Conservation (phyloP, 2,797 vertebrate genomes). For the Acanthis flammea region DNA sequence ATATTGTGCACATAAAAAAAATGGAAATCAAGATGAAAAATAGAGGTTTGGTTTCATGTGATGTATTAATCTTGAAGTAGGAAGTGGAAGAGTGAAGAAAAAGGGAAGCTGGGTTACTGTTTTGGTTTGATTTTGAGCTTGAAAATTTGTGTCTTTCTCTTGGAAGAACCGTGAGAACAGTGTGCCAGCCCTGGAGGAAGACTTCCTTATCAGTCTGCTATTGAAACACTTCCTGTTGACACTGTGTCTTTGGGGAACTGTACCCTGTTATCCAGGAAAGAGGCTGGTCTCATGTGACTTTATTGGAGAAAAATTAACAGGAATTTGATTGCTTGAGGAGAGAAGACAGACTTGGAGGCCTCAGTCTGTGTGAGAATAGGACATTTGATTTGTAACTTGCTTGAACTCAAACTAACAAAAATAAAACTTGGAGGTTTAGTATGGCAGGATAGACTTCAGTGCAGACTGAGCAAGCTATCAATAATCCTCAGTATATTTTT, state of each 20-base stretch:
- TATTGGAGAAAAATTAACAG: not conserved
- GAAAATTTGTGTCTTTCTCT: not conserved
- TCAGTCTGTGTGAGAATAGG: not conserved
- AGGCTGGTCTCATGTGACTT: not conserved
- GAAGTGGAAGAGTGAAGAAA: not conserved
- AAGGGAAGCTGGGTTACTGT: not conserved
- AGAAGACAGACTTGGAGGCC: not conserved
- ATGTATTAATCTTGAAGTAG: not conserved
- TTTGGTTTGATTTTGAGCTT: not conserved
- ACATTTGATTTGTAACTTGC: not conserved
- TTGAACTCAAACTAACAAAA: not conserved
- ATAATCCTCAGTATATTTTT: not conserved
- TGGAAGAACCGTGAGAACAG: not conserved
- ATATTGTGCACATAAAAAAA: not conserved
- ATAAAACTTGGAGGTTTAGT: not conserved
- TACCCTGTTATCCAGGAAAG: not conserved
- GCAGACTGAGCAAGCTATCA: not conserved
- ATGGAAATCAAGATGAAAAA: not conserved
- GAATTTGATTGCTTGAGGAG: not conserved
- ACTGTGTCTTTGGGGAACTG: not conserved
- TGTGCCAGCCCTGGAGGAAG: not conserved
- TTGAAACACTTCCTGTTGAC: slow-evolving; percentile 20
- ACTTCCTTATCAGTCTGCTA: not conserved
- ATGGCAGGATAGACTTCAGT: not conserved
- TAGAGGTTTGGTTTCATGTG: not conserved